phyloP scores from a whole-genome alignment of 2,797 vertebrate genomes.

The Sebastes goodei region DNA sequence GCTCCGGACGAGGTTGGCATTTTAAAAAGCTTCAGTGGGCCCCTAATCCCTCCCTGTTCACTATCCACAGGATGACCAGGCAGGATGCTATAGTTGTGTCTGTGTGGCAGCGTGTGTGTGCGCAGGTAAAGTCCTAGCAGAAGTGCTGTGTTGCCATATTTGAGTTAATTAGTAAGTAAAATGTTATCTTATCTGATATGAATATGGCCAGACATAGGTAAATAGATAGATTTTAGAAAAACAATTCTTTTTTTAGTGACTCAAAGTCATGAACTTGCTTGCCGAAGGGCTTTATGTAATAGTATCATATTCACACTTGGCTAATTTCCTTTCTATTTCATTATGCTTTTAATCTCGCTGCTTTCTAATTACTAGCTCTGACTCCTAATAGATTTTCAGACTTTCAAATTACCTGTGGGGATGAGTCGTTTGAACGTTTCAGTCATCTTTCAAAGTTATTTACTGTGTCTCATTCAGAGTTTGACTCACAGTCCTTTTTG shows the following conservation, averaged over 20 bases:
- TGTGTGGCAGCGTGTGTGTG: not conserved
- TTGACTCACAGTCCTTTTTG: not conserved
- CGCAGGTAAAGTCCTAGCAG: not conserved
- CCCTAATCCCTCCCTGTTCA: conserved; percentile 79
- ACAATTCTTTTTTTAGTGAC: not conserved
- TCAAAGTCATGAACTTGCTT: not conserved
- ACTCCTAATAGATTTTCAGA: conserved; percentile 10
- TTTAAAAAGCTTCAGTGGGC: conserved; percentile 80
- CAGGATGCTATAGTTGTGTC: conserved; percentile 3
- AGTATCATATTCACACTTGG: not conserved
- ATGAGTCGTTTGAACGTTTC: not conserved
- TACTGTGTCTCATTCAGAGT: not conserved
- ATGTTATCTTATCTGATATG: not conserved
- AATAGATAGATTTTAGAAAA: not conserved
- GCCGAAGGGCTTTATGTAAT: conserved; percentile 14
- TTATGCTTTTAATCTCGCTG: conserved; percentile 15
- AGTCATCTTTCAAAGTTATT: conserved; percentile 17
- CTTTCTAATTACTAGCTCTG: conserved; percentile 12
- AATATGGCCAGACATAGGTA: not conserved
- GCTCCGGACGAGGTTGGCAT: conserved; percentile 80
- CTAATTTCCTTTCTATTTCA: conserved; percentile 19
- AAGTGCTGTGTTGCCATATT: not conserved
- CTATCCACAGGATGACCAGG: conserved; percentile 70
- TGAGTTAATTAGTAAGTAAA: not conserved
- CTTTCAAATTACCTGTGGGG: conserved; percentile 10